phyloP scores from a whole-genome alignment of 2,797 vertebrate species.

The Graptemys geographica region DNA sequence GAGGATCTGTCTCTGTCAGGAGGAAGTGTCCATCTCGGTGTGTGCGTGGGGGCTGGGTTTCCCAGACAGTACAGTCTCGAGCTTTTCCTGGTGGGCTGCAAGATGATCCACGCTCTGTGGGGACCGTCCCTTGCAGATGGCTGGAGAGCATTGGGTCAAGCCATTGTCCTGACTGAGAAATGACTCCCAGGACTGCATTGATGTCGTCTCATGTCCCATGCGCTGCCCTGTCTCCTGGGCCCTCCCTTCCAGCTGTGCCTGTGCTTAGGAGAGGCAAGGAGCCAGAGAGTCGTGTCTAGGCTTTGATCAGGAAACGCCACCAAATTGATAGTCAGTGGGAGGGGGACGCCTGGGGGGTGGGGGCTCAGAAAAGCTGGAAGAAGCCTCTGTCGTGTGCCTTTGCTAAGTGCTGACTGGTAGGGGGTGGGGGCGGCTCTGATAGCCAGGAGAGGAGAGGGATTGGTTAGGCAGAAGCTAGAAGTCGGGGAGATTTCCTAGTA shows the following conservation, averaged over 20 bases:
- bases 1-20: not conserved
- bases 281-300: not conserved
- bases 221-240: not conserved
- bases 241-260: not conserved
- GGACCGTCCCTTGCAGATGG: not conserved
- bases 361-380: no score
- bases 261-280: not conserved
- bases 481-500: not conserved
- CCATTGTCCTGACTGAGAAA: not conserved
- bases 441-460: not conserved
- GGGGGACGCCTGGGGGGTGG: not conserved
- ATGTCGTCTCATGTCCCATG: not conserved
- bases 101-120: not conserved
- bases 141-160: not conserved
- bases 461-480: not conserved
- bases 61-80: not conserved
- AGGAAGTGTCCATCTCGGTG: not conserved
- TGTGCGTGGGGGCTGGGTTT: not conserved
- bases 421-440: not conserved
- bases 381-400: not conserved
- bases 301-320: not conserved
- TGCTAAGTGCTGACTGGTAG: rapidly evolving
- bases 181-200: not conserved
- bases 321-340: not conserved
- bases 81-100: not conserved